Evolutionary conservation across 2,113 vertebrate species (phyloP), one percentile per base, ranked within the genome.

Genomic region (Coryphaenoides rupestris): DNA sequence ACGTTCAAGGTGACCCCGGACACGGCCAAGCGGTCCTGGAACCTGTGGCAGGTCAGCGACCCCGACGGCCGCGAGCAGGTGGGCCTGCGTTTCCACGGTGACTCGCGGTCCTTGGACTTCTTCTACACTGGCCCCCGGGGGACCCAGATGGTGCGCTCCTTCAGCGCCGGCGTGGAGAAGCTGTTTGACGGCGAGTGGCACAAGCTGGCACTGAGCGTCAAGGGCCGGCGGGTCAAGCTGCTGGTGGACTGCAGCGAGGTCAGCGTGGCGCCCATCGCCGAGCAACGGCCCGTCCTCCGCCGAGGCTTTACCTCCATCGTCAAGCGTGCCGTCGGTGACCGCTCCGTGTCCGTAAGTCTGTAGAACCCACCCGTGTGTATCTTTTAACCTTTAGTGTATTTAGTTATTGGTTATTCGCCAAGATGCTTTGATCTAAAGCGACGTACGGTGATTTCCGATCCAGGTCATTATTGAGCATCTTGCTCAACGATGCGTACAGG

Each of bases 31-130:
- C 76, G 70, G 14, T 73, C 79, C 60, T 92, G 85, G 87, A 84
- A 91, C 82, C 87, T 92, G 69, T 89, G 87, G 89, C 86, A 92
- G 78, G 79, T 93, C 62, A 90, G 87, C 16, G 79, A 85, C 72
- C 79, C 79, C 4, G 57, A 84, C 12, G 87, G 87, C 7, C 72
- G 57, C 58, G 87, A 86, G 17, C 84, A 86, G 58, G 75, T 84
- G 0, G 74, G 81, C 49, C 74, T 92, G 55, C 70, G 57, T 62
- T 83, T 92, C 65, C 89, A 87, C 19, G 83, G 80, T 15, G 75
- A 87, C 21, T 69, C 74, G 0, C 73, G 58, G 23, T 84, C 80
- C 47, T 69, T 92, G 17, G 76, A 80, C 76, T 84, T 88, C 77
- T 89, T 92, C 79, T 90, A 67, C 73, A 69, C 65, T 15, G 70